Percentiles rank a stretch among this genome's conserved stretches.
phyloP scores from a whole-genome alignment of 2,797 vertebrate species.

The Rhincodon typus region DNA sequence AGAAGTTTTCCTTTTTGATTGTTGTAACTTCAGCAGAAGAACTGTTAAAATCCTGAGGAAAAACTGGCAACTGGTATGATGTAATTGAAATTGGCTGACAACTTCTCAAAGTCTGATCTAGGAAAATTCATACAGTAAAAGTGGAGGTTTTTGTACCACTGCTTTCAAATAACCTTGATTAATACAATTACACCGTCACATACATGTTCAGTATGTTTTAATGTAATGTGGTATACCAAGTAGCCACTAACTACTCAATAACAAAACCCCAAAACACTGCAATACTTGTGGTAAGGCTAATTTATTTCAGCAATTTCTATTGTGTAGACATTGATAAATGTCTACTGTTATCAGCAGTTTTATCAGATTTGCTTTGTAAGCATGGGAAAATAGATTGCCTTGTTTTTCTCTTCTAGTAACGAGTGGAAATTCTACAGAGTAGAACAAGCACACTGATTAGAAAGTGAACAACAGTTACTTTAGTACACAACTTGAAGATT shows the following conservation, averaged over 20 bases:
- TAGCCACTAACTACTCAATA: not conserved
- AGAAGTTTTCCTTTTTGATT: not conserved
- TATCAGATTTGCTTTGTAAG: not conserved
- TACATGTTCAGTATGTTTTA: not conserved
- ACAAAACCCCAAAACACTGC: not conserved
- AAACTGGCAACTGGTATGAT: not conserved
- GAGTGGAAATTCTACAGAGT: not conserved
- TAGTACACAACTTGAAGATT: not conserved
- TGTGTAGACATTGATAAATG: not conserved
- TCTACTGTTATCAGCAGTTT: constrained; percentile 2
- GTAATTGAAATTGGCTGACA: not conserved
- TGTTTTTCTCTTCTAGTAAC: not conserved
- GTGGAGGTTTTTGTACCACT: not conserved
- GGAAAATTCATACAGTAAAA: not conserved
- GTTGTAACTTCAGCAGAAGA: not conserved
- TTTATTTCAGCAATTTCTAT: not conserved
- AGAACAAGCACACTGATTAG: not conserved
- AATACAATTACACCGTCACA: not conserved
- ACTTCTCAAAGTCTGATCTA: not conserved
- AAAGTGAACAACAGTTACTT: not conserved
- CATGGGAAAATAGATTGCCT: not conserved
- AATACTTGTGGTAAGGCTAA: not conserved
- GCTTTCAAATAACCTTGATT: not conserved
- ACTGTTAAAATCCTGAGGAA: not conserved
- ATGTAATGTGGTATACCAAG: not conserved